These are phyloP conservation scores for Globodera rostochiensis DNA, from an alignment of 1,140 invertebrate species.

Conservation along the genomic window DNA sequence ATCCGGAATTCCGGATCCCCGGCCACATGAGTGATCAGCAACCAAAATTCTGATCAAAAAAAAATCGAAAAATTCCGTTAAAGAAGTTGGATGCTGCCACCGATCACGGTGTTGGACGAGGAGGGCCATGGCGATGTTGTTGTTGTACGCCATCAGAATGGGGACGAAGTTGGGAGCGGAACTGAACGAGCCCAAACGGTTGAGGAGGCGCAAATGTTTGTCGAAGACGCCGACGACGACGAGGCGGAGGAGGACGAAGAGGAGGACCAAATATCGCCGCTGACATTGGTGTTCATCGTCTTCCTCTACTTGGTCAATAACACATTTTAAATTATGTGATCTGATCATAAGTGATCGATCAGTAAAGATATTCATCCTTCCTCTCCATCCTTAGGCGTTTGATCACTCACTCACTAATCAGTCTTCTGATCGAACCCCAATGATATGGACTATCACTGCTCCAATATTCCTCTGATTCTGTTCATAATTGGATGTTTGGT, in stretches of 20 bases:
- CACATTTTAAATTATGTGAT: too few species aligned
- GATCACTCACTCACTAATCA: too few species aligned
- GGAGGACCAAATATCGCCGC: constrained; percentile 45
- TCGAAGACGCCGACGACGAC: constrained; percentile 17
- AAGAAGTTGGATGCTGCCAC: constrained; percentile 17
- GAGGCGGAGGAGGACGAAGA: constrained; percentile 37
- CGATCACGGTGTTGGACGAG: constrained; percentile 24
- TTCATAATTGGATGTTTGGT: not conserved
- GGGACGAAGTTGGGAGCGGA: too few species aligned
- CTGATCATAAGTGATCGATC: too few species aligned
- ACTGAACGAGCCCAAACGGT: not conserved
- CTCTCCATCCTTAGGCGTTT: too few species aligned
- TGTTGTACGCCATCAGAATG: not conserved
- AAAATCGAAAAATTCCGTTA: not conserved
- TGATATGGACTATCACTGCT: too few species aligned
- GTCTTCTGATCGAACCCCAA: too few species aligned
- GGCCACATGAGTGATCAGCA: not conserved
- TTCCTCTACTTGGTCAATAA: constrained; percentile 48
- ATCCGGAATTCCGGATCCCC: too few species aligned
- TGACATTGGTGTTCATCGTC: constrained; percentile 53
- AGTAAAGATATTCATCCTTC: too few species aligned
- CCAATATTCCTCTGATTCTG: too few species aligned
- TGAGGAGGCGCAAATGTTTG: not conserved
- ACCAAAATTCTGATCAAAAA: not conserved
- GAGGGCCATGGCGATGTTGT: constrained; percentile 8